These are phyloP conservation scores for Serilophus lunatus DNA, from an alignment of 2,113 vertebrate species.

Conservation along the genomic window DNA sequence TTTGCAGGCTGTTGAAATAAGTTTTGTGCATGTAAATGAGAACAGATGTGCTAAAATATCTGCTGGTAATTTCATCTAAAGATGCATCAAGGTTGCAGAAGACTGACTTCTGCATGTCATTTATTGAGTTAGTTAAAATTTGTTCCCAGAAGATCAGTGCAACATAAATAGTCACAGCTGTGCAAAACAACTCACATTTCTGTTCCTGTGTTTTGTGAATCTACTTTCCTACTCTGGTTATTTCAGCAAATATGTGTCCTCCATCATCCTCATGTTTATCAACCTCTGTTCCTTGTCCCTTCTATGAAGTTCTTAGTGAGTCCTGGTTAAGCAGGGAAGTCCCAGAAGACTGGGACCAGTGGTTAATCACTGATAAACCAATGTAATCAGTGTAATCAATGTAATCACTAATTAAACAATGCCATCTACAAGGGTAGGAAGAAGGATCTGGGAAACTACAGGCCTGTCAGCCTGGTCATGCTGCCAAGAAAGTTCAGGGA, in stretches of 20 bases:
- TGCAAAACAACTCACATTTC: not conserved
- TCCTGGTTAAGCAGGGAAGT: not conserved
- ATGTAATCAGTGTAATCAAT: too few relatives aligned
- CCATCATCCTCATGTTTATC: not conserved
- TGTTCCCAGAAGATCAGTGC: not conserved
- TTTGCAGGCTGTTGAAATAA: not conserved
- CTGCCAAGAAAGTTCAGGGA: not conserved
- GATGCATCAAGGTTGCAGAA: not conserved
- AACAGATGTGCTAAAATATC: not conserved
- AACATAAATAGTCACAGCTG: not conserved
- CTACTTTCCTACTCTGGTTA: not conserved
- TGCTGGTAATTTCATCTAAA: not conserved
- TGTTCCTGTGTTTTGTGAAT: not conserved
- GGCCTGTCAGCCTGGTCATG: not conserved
- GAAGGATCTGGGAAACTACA: too few relatives aligned
- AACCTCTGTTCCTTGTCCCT: not conserved
- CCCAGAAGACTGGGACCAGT: fast-evolving
- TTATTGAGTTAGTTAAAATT: not conserved
- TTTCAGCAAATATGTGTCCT: not conserved
- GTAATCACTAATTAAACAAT: too few relatives aligned
- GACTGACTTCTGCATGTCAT: not conserved
- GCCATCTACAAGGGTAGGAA: not conserved
- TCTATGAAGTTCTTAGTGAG: not conserved
- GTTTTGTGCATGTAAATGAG: not conserved
- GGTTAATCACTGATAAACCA: not conserved